phyloP scores from a whole-genome alignment of 1,140 invertebrate species.

The Dendroctonus valens region DNA sequence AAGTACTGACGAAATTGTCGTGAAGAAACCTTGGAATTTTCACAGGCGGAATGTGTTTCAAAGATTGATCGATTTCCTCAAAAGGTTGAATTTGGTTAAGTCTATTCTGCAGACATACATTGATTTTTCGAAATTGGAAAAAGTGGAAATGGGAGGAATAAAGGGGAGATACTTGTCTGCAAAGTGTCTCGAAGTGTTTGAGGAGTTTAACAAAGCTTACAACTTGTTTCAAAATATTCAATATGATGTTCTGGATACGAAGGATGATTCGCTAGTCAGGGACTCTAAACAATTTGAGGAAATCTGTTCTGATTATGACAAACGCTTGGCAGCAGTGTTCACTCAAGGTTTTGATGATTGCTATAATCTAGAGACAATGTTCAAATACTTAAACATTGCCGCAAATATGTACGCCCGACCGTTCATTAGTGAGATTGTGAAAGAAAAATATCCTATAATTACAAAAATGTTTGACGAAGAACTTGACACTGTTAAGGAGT shows the following conservation, averaged over 20 bases:
- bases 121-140: slow-evolving; percentile 85
- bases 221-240: slow-evolving; percentile 66
- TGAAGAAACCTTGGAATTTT: slow-evolving; percentile 68
- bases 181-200: slow-evolving; percentile 56
- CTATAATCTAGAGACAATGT: slow-evolving; percentile 64
- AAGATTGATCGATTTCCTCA: slow-evolving; percentile 65
- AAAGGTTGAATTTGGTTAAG: slow-evolving; percentile 61
- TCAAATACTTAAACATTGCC: slow-evolving; percentile 69
- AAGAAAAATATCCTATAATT: slow-evolving; percentile 59
- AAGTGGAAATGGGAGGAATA: slow-evolving; percentile 79
- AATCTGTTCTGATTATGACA: slow-evolving; percentile 66
- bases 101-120: slow-evolving; percentile 68
- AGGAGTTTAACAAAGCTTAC: slow-evolving; percentile 72
- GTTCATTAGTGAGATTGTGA: slow-evolving; percentile 66
- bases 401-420: slow-evolving; percentile 70
- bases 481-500: slow-evolving; percentile 63
- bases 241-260: slow-evolving; percentile 69
- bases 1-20: slow-evolving; percentile 24
- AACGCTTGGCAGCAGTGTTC: slow-evolving; percentile 71
- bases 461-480: slow-evolving; percentile 62
- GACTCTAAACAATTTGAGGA: slow-evolving; percentile 62
- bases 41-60: slow-evolving; percentile 70
- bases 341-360: slow-evolving; percentile 76
- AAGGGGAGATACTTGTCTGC: slow-evolving; percentile 65
- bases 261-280: slow-evolving; percentile 61